Conservation (phyloP, 37 sponge, comb jelly and placozoan genomes). For the Hexactinellida sp. region DNA sequence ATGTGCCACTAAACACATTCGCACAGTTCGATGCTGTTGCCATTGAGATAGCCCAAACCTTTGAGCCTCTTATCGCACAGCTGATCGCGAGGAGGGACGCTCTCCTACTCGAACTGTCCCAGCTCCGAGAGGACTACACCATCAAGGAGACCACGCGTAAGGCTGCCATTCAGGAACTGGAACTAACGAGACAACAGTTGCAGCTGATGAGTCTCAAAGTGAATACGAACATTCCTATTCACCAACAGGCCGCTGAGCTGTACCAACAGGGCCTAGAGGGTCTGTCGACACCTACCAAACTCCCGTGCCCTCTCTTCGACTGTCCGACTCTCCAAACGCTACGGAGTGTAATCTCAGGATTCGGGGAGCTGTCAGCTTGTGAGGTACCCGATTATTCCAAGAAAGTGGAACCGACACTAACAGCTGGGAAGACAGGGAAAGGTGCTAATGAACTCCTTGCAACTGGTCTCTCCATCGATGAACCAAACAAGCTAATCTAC, state of each 20-base stretch:
- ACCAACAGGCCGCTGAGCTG: neutral
- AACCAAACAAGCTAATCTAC: neutral
- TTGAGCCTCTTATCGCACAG: neutral
- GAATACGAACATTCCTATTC: neutral
- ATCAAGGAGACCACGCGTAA: neutral
- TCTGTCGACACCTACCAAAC: neutral
- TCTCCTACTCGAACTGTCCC: neutral
- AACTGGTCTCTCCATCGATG: neutral
- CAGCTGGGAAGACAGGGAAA: neutral
- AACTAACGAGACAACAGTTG: neutral
- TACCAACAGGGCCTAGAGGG: neutral
- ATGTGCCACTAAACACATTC: neutral
- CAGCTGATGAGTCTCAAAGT: neutral
- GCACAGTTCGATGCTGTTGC: neutral
- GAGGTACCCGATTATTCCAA: neutral
- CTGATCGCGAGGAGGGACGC: neutral
- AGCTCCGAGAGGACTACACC: neutral
- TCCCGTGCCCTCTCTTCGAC: neutral
- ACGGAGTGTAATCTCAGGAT: neutral
- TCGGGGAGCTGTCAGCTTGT: neutral
- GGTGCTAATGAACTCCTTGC: no score
- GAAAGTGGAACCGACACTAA: neutral
- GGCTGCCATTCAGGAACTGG: neutral
- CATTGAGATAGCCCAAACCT: neutral
- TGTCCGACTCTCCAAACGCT: neutral